A percentile compares a stretch with the other conserved stretches of the same genome.
Evolutionary conservation across 2,113 vertebrate genomes (phyloP).

Genomic region (Hippoglossus stenolepis): DNA sequence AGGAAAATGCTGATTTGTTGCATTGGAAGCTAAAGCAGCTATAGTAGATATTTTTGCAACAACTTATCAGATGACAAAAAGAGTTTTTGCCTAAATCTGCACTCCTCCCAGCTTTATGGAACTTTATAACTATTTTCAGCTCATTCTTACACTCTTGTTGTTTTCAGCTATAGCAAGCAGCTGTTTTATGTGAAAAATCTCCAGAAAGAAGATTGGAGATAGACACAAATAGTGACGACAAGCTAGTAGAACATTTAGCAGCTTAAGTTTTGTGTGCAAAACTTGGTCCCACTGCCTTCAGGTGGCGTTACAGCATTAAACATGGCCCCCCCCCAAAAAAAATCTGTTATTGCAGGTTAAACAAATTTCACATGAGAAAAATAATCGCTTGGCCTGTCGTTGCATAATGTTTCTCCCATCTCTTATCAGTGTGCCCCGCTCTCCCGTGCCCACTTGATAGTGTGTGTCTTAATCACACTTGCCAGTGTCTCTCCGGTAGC

Average conservation of each 20-base stretch:
- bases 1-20: no score
- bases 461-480: slow-evolving; percentile 68
- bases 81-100: no score
- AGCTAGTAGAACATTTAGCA: no score
- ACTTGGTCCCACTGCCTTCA: no score
- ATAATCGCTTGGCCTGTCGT: neutral
- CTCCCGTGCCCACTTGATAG: slow-evolving; percentile 66
- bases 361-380: no score
- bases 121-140: neutral
- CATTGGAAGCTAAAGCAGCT: no score
- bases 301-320: neutral
- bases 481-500: slow-evolving; percentile 78
- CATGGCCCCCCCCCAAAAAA: neutral
- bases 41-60: neutral
- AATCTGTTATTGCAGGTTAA: no score
- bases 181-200: neutral
- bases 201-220: no score
- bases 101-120: no score
- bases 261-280: no score
- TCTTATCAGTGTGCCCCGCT: slow-evolving; percentile 71
- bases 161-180: neutral
- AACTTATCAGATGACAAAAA: neutral
- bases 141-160: no score
- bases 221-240: neutral
- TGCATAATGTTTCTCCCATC: neutral